Conservation (phyloP, 2,888 invertebrate species). For the Himalopsyche kuldschensis region DNA sequence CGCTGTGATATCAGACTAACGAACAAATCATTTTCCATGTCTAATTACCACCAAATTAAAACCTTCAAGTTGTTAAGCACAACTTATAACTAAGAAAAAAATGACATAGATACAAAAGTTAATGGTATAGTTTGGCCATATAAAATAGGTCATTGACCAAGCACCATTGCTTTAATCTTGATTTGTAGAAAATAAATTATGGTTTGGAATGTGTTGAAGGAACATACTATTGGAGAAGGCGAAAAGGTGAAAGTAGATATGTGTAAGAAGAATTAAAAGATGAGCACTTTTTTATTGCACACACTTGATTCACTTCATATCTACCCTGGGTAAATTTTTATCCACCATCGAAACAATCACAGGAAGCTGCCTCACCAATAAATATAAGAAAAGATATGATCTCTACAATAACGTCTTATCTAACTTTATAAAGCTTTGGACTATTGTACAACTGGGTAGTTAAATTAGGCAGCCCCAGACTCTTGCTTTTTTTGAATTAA, state of each 20-base stretch:
- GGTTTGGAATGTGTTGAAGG: too few species aligned
- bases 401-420: neutral
- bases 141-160: neutral
- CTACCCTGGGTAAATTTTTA: neutral
- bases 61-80: too few species aligned
- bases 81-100: too few species aligned
- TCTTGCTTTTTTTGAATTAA: constrained; percentile 69
- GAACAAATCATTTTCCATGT: too few species aligned
- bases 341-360: neutral
- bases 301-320: neutral
- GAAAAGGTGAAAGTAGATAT: neutral
- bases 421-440: constrained; percentile 14
- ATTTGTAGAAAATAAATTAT: neutral
- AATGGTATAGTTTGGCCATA: neutral
- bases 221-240: too few species aligned
- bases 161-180: neutral
- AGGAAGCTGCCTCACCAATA: neutral
- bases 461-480: constrained; percentile 54
- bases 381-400: neutral
- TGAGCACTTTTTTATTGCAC: neutral
- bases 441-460: neutral
- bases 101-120: too few species aligned
- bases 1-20: too few species aligned
- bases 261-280: neutral
- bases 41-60: too few species aligned